Conservation (phyloP, 2,888 invertebrate species). For the Agrochola litura region DNA sequence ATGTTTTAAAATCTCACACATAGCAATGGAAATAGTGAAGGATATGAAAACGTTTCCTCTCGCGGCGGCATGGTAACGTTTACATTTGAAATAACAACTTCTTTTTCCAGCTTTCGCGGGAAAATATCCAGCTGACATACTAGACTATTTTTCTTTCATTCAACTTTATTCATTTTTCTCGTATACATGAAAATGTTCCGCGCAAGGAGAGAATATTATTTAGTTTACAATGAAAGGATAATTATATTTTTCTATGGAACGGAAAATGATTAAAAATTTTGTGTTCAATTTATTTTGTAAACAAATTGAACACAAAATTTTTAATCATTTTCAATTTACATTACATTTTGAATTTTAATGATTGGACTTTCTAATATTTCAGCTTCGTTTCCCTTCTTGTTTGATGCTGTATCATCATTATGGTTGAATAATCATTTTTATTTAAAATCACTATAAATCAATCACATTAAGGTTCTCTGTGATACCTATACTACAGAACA, state of each 20-base stretch:
- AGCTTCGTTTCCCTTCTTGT: background rate
- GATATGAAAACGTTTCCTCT: background rate
- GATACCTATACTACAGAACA: background rate
- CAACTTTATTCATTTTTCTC: constrained; percentile 16
- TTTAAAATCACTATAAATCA: background rate
- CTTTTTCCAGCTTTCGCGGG: constrained; percentile 2
- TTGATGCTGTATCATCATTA: background rate
- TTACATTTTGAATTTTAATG: too few species aligned
- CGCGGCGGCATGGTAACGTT: background rate
- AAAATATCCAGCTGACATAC: constrained; percentile 26
- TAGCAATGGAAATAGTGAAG: background rate
- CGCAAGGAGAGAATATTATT: constrained; percentile 2
- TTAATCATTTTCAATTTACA: too few species aligned
- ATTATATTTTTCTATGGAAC: constrained; percentile 5
- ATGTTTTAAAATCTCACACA: background rate
- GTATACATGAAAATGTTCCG: background rate
- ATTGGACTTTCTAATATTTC: background rate
- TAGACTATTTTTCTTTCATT: constrained; percentile 40
- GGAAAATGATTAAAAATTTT: background rate
- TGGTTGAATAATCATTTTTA: too few species aligned
- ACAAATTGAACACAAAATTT: too few species aligned
- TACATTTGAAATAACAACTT: constrained; percentile 40
- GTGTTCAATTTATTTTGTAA: background rate
- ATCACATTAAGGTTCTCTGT: background rate
- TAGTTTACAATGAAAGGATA: background rate